Base-by-base conservation (phyloP, 2,797 vertebrate genomes). In the Neoniphon sammara region DNA sequence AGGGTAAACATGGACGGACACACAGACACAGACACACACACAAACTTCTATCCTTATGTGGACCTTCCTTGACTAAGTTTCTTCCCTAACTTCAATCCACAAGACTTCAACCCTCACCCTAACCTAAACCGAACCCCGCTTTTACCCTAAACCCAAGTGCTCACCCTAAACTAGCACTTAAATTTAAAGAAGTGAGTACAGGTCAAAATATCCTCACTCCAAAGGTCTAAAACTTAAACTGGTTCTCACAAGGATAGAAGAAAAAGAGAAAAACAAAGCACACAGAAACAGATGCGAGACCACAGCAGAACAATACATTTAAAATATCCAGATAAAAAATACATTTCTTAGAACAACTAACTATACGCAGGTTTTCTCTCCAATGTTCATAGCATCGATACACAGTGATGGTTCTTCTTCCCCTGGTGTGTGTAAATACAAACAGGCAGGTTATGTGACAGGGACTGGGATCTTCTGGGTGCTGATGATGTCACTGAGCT, bases 401-500 rank as follows among this genome's bases (percentile, higher is more conserved):
- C 7, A 5, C 23, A 27, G 25, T 5, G 14, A 23, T 14, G 14
- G 20, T 8, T 21, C 3, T 17, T 21, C 12, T 1, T 1, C 23
- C 36, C 7, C 21, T 30, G 34, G 34, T 50, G 8, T 70, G 17
- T 47, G 42, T 34, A 6, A 25, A 42, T 63, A 54, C 21, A 39
- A 47, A 34, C 8, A 8, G 31, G 39, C 8, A n/a, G 36, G 53
- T 95, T 93, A 97, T 57, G 93, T 92, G 59, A 89, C 60, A 0
- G 96, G 94, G 60, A 95, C 88, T 87, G 93, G 91, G 68, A 96
- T 85, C 85, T 96, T 98, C 87, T 97, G 97, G 74, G 90, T 94
- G 91, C 95, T 96, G 87, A 99, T 85, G 34, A 98, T 91, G 76
- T 96, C 96, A 4, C 93, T 87, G 10, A 99, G 93, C 79, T 96